A percentile compares a stretch with the other conserved stretches of the same genome.
Conservation (phyloP, 2,113 vertebrate species). For the Cairina moschata region DNA sequence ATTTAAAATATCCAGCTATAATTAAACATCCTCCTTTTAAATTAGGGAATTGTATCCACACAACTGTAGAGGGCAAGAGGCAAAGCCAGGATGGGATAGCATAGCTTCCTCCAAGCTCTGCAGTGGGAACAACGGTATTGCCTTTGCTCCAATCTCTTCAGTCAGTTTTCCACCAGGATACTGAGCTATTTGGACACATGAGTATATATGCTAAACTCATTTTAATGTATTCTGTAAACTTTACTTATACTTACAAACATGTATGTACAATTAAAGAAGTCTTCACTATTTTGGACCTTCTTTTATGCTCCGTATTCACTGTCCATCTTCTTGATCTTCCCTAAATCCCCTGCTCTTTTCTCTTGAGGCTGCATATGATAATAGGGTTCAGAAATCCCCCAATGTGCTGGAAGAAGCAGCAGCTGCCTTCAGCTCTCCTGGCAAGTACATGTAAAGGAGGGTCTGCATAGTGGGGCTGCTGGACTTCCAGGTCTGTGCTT, state of each 20-base stretch:
- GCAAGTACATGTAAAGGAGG: background rate
- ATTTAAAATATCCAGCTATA: constrained; percentile 70
- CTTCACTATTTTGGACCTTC: background rate
- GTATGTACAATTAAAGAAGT: background rate
- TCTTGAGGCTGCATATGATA: background rate
- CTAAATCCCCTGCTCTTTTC: background rate
- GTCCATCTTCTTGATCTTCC: background rate
- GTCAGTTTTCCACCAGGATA: background rate
- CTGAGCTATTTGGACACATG: background rate
- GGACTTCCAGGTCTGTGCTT: background rate
- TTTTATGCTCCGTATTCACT: background rate
- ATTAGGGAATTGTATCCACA: constrained; percentile 53
- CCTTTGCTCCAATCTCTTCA: background rate
- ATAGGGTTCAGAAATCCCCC: background rate
- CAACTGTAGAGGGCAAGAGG: constrained; percentile 54
- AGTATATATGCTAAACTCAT: background rate
- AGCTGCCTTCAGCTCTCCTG: background rate
- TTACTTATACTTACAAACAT: background rate
- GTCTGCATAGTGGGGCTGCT: background rate
- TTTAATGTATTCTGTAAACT: background rate
- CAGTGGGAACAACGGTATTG: background rate
- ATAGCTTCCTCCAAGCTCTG: background rate
- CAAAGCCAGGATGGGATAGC: constrained; percentile 50
- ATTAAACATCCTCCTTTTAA: constrained; percentile 75
- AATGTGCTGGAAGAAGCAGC: background rate